These are phyloP conservation scores for Callospermophilus lateralis DNA, from an alignment of 2,113 vertebrate species.

Conservation along the genomic window DNA sequence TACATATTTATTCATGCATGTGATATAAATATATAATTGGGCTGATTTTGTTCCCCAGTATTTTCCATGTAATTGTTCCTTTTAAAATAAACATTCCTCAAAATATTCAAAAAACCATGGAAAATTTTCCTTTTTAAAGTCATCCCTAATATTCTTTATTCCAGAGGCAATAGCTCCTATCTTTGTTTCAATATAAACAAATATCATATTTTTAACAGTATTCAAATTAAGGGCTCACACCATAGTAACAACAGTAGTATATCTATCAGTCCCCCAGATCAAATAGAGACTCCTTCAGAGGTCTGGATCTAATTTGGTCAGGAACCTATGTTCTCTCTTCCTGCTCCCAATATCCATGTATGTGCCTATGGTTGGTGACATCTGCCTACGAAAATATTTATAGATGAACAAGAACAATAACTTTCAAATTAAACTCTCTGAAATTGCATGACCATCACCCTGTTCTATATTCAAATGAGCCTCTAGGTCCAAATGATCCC, in stretches of 20 bases:
- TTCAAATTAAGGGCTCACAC: not conserved
- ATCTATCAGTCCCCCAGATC: fast-evolving
- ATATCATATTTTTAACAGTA: not conserved
- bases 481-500: not conserved
- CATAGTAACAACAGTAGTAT: not conserved
- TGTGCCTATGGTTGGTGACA: fast-evolving
- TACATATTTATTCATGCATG: too few relatives aligned
- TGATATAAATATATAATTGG: too few relatives aligned
- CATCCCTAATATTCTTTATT: not conserved
- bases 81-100: not conserved
- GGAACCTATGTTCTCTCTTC: not conserved
- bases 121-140: not conserved
- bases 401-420: not conserved
- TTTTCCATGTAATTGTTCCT: not conserved
- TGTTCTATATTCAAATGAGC: not conserved
- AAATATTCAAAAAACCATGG: not conserved
- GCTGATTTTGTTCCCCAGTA: too few relatives aligned
- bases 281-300: not conserved
- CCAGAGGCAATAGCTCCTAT: too few relatives aligned
- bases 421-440: too few relatives aligned
- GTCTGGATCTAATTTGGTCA: not conserved
- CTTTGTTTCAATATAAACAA: not conserved
- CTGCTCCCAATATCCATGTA: not conserved
- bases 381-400: not conserved
- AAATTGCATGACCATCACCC: not conserved